These are phyloP conservation scores for Neotoxoptera formosana DNA, from an alignment of 1,140 invertebrate genomes.

Conservation along the genomic window DNA sequence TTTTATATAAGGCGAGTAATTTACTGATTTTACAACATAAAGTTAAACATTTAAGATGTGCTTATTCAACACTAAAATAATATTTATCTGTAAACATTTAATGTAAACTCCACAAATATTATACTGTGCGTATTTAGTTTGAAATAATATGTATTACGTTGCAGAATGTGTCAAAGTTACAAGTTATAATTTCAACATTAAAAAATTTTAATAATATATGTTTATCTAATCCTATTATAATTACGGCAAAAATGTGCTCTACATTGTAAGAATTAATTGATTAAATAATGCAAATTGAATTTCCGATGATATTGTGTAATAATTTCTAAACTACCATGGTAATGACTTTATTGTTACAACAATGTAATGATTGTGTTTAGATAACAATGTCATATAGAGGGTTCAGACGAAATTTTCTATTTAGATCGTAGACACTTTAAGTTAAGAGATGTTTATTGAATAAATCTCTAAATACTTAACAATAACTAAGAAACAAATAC, in stretches of 20 bases:
- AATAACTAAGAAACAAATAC: not conserved
- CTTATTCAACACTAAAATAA: not conserved
- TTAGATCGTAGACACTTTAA: not conserved
- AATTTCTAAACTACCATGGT: not conserved
- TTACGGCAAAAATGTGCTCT: not conserved
- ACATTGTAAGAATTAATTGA: not conserved
- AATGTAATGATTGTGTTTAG: not conserved
- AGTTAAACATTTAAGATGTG: not conserved
- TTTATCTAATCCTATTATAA: not conserved
- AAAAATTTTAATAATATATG: too few species aligned
- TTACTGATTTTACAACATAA: too few species aligned
- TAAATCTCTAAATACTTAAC: not conserved
- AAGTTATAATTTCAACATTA: not conserved
- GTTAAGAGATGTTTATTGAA: not conserved
- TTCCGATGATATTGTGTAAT: not conserved
- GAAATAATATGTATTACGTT: not conserved
- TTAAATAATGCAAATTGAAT: not conserved
- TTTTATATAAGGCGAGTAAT: too few species aligned
- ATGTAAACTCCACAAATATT: not conserved
- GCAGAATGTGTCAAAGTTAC: not conserved
- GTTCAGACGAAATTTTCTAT: not conserved
- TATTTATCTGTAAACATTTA: not conserved
- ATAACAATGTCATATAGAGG: not conserved
- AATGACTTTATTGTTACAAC: not conserved
- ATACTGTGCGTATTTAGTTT: not conserved